Base-by-base conservation (phyloP, 2,888 invertebrate species). In the Nasonia oneida region DNA sequence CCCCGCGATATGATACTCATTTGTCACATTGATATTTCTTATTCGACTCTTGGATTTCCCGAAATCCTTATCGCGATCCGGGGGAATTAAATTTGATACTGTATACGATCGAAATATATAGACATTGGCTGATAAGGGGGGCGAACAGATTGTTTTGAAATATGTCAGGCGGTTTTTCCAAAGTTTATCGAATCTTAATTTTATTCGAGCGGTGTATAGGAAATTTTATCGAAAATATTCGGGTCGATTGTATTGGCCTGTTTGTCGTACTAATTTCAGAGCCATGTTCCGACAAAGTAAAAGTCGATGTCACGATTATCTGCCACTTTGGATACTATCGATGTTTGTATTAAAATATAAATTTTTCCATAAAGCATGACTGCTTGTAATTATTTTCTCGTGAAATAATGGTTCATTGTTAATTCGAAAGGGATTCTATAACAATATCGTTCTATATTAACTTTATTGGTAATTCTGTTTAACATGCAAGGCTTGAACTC, bases 221-320 rank as follows among this genome's bases (percentile, higher is more conserved):
- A 75, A 82, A 75, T 82, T 82, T 82, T 82, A 81, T 83, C 71
- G 47, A 29, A 73, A 83, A 61, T 78, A 47, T 61, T 5, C 1
- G 1, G 47, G 33, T 42, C 14, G 29, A 29, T 50, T n/a, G 61
- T 8, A 14, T 6, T 61, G 47, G 15, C 12, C 12, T 78, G 61
- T 83, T 71, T 57, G 53, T 47, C 10, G 29, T 71, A 61, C 78
- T 83, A 83, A 83, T 83, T 78, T 76, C 42, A 8, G 57, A 61
- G 33, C 47, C 57, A 47, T 78, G 78, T 76, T 61, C 47, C 61
- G 61, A 42, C 47, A 78, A 83, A 83, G 88, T 89, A 87, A 87
- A 81, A 88, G 89, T 89, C 88, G 77, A 84, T 90, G 88, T 89
- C 87, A 84, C 87, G 88, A 89, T 90, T 89, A 90, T 90, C 88